Conservation (phyloP, 2,113 vertebrate genomes). For the Nesogale talazaci region DNA sequence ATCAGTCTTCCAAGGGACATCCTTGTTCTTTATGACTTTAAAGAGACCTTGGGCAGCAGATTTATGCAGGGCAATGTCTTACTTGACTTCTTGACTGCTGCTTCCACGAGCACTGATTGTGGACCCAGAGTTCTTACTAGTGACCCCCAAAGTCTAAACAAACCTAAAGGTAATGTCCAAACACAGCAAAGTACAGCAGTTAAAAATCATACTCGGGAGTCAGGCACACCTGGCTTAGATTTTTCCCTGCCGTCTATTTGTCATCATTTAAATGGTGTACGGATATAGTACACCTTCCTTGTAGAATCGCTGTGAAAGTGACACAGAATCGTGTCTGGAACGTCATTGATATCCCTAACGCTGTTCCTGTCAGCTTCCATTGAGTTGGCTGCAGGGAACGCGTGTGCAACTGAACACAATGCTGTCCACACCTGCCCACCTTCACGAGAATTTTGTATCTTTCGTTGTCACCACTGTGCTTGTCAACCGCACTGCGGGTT, state of each 20-base stretch:
- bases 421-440: neutral
- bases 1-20: too few relatives aligned
- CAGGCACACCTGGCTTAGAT: neutral
- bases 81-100: too few relatives aligned
- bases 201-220: too few relatives aligned
- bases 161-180: neutral
- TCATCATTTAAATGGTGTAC: neutral
- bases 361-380: neutral
- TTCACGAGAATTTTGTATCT: neutral
- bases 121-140: neutral
- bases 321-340: neutral
- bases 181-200: accelerated
- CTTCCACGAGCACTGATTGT: too few relatives aligned
- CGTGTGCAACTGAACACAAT: neutral
- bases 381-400: neutral
- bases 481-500: neutral
- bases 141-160: neutral
- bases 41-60: too few relatives aligned
- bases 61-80: too few relatives aligned
- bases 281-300: neutral
- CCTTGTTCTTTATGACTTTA: too few relatives aligned
- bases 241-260: neutral
- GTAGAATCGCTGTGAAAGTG: neutral
- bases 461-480: neutral
- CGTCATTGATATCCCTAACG: neutral